Conservation (phyloP, 2,797 vertebrate species). For the Eulemur albifrons region DNA sequence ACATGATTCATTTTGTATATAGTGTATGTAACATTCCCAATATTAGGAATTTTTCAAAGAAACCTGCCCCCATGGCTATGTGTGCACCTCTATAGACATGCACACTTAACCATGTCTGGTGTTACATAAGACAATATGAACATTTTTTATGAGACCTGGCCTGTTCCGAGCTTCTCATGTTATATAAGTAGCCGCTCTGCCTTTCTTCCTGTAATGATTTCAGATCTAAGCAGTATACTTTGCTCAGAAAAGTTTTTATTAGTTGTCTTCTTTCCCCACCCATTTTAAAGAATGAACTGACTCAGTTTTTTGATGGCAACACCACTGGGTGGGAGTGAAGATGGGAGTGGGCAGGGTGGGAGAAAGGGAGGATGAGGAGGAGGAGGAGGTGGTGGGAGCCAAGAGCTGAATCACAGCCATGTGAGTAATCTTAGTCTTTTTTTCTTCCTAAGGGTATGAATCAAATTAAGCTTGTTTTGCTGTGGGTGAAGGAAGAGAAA, state of each 20-base stretch:
- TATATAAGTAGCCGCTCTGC: constrained; percentile 55
- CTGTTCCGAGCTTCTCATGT: constrained; percentile 43
- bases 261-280: constrained; percentile 71
- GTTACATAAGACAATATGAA: constrained; percentile 39
- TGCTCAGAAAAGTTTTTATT: constrained; percentile 75
- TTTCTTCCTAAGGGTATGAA: constrained; percentile 85
- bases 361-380: constrained; percentile 79
- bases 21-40: not conserved
- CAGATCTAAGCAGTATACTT: constrained; percentile 70
- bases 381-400: constrained; percentile 82
- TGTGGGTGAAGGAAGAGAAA: constrained; percentile 86
- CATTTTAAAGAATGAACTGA: constrained; percentile 81
- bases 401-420: constrained; percentile 88
- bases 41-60: not conserved
- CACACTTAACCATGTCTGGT: not conserved
- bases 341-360: constrained; percentile 79
- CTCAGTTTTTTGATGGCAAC: constrained; percentile 82
- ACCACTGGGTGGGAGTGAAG: constrained; percentile 78
- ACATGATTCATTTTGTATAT: not conserved
- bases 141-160: constrained; percentile 17
- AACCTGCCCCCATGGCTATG: not conserved
- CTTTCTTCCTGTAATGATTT: constrained; percentile 56
- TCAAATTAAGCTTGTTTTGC: constrained; percentile 89
- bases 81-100: not conserved
- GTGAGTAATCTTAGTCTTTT: constrained; percentile 86